These are phyloP conservation scores for Diplolepis rosae DNA, from an alignment of 2,888 invertebrate genomes.

Conservation along the genomic window DNA sequence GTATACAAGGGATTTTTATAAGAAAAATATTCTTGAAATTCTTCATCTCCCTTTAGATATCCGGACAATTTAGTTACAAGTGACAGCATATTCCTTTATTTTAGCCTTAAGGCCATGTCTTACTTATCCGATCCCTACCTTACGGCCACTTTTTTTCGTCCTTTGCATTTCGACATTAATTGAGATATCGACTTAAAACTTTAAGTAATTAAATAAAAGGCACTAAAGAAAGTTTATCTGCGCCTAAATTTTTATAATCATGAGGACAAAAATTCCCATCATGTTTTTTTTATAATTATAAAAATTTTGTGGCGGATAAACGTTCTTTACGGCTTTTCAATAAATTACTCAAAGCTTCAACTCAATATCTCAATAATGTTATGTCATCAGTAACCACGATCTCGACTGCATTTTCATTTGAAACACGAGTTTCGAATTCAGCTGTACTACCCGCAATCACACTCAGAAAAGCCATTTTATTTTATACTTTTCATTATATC, in stretches of 20 bases:
- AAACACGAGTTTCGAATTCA: not conserved
- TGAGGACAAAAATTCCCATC: conserved; percentile 28
- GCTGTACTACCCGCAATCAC: not conserved
- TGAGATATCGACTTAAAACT: no score
- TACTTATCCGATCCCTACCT: no score
- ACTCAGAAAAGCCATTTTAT: not conserved
- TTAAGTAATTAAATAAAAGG: no score
- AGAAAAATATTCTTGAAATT: conserved; percentile 27
- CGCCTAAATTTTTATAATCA: no score
- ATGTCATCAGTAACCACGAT: not conserved
- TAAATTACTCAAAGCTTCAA: no score
- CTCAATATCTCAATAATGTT: conserved; percentile 1
- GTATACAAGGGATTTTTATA: conserved; percentile 31
- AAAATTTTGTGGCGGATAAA: no score
- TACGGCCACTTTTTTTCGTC: conserved; percentile 43
- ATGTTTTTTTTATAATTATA: no score
- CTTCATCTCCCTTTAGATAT: conserved; percentile 38
- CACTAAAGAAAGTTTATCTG: no score
- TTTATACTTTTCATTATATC: not conserved
- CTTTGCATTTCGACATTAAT: no score
- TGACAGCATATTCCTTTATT: conserved; percentile 48
- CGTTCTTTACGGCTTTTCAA: no score
- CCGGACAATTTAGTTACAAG: conserved; percentile 28
- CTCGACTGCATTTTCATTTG: not conserved
- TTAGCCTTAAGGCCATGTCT: no score